Base-by-base conservation (phyloP, 2,888 invertebrate species). In the Suillia variegata region DNA sequence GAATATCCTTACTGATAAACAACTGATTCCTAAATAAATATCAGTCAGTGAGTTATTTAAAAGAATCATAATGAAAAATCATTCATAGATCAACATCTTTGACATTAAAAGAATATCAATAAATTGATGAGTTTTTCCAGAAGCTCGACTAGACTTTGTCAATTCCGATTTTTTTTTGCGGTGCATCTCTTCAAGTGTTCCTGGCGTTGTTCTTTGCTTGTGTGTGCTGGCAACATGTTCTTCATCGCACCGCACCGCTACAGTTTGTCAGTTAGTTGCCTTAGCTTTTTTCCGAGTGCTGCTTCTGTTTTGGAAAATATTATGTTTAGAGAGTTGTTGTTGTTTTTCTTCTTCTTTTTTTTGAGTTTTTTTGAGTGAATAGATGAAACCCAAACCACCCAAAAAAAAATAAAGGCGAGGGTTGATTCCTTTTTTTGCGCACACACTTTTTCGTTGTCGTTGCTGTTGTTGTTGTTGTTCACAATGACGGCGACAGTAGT, bases 301-400 rank as follows among this genome's bases (percentile, higher is more conserved):
- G 34, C 52, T 52, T 33, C 20, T 62, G 62, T 54, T 62, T 64
- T 65, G 62, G 60, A 65, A 68, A 68, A 65, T 66, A 62, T 68
- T 68, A 68, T 71, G 71, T 68, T 73, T 71, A 76, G 71, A 70
- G 74, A 72, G 70, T 68, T n/a, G n/a, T n/a, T n/a, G n/a, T n/a
- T n/a, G n/a, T n/a, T n/a, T n/a, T n/a, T n/a, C n/a, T n/a, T n/a
- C n/a, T n/a, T n/a, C n/a, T n/a, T n/a, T n/a, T n/a, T n/a, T 69
- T 70, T 72, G 74, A 72, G 69, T 68, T 69, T n/a, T n/a, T n/a
- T 38, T 38, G 68, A 76, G 67, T 70, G 76, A 77, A 77, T 74
- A 75, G 73, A 76, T 75, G 78, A 71, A 73, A 73, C 76, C 68
- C 77, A 71, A 68, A 70, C 76, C 71, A 67, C 53, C 60, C 31